Percentiles rank a stretch among this genome's conserved stretches.
Evolutionary conservation across 2,113 vertebrate species (phyloP).

Genomic region (Oreocharis arfaki): DNA sequence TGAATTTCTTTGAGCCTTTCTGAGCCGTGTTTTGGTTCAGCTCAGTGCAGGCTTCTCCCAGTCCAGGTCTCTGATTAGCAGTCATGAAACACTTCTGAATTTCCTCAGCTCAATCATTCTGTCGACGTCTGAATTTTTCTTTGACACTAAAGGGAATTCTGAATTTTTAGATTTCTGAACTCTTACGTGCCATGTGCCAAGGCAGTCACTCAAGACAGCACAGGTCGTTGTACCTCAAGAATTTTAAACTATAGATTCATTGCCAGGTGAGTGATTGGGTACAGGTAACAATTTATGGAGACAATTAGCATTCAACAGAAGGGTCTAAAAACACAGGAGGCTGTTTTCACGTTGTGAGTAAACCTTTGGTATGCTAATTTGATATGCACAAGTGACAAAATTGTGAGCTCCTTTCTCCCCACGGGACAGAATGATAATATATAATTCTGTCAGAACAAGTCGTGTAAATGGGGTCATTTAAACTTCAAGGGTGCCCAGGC

Average conservation of each 20-base stretch:
- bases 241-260: neutral
- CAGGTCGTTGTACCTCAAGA: neutral
- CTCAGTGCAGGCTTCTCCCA: neutral
- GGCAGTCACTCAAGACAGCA: neutral
- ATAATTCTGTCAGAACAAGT: slow-evolving; percentile 42
- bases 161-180: neutral
- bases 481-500: slow-evolving; percentile 46
- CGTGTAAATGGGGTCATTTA: slow-evolving; percentile 52
- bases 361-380: slow-evolving; percentile 30
- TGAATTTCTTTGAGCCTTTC: neutral
- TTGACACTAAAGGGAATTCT: neutral
- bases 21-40: neutral
- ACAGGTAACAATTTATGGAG: neutral
- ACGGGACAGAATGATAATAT: neutral
- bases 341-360: neutral
- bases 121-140: neutral
- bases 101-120: neutral
- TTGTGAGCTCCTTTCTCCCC: slow-evolving; percentile 5
- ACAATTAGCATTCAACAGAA: neutral
- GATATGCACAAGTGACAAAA: slow-evolving; percentile 29
- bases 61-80: neutral
- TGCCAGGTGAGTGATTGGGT: neutral
- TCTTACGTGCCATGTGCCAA: neutral
- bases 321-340: neutral
- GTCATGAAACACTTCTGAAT: neutral